Base-by-base conservation (phyloP, 2,113 vertebrate species). In the Carassius gibelio region DNA sequence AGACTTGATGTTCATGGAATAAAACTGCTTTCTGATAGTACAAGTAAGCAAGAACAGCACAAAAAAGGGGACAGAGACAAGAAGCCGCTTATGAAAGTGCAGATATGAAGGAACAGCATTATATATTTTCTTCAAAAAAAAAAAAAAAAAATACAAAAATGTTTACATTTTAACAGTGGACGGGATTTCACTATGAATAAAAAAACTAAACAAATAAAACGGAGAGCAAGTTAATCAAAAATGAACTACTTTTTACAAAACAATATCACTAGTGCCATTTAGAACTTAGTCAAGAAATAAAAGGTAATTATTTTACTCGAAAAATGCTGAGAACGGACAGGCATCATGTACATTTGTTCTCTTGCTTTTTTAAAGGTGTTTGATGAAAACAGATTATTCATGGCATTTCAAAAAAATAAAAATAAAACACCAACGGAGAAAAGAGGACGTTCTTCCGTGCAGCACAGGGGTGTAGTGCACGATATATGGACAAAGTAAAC, bases 1-100 rank as follows among this genome's bases (percentile, higher is more conserved):
- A 97, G 95, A 95, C 94, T 94, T 95, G 92, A 95, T 96, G 96
- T 94, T 96, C 95, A 96, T 95, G 95, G 96, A 97, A 97, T 97
- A 98, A 97, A 97, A 96, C 95, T 96, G 95, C 91, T 93, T 97
- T 95, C 92, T 92, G 91, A 93, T 92, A 94, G 94, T 95, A 96
- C 90, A 76, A 48, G 42, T 50, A 95, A 92, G 92, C 91, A 90
- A 92, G 96, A 92, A 89, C 84, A 90, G 91, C 87, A 87, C 93
- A 89, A 91, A 87, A 75, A 77, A 86, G 68, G 87, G 21, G 68
- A 87, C 30, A 87, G 90, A 91, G 88, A 84, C 90, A 90, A 88
- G 64, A 88, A 88, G 83, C 88, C 88, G 91, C 90, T 79, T 90
- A 86, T 90, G 87, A 95, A 96, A 87, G 93, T 96, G 95, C 97